phyloP scores from a whole-genome alignment of 2,888 invertebrate species.

The Agrochola litura region DNA sequence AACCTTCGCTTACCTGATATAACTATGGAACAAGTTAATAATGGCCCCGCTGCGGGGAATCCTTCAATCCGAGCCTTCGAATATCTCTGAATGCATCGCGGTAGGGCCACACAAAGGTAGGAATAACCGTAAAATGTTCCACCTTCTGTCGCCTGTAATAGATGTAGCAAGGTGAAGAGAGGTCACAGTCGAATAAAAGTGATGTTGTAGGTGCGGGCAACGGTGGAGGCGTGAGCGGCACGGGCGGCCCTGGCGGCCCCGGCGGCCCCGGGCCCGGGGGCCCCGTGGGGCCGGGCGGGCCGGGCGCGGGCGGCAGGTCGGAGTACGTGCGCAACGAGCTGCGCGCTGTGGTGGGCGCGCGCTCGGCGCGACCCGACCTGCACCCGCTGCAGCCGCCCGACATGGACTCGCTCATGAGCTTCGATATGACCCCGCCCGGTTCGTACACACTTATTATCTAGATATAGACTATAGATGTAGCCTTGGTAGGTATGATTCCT shows the following conservation, averaged over 20 bases:
- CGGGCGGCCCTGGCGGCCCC: slow-evolving; percentile 55
- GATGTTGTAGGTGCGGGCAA: slow-evolving; percentile 72
- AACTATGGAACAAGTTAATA: slow-evolving; percentile 65
- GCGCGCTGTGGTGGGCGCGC: slow-evolving; percentile 96
- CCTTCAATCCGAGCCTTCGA: slow-evolving; percentile 9
- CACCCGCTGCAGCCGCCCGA: slow-evolving; percentile 91
- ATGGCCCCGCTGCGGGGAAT: slow-evolving; percentile 28
- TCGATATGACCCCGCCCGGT: slow-evolving; percentile 93
- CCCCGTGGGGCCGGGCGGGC: slow-evolving; percentile 46
- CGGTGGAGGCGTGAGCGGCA: slow-evolving; percentile 70
- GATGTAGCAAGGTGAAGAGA: slow-evolving; percentile 16
- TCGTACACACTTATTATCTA: slow-evolving; percentile 59
- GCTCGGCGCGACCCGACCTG: slow-evolving; percentile 91
- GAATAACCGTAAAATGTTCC: slow-evolving; percentile 18
- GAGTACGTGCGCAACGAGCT: slow-evolving; percentile 98
- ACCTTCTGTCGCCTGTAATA: slow-evolving; percentile 13
- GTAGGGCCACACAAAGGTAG: slow-evolving; percentile 51
- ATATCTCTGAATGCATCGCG: slow-evolving; percentile 20
- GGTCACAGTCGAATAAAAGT: slow-evolving; percentile 22
- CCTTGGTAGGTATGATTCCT: slow-evolving; percentile 33
- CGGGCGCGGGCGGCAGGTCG: slow-evolving; percentile 90
- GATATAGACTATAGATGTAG: background rate
- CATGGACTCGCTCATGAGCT: slow-evolving; percentile 93
- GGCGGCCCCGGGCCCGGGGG: slow-evolving; percentile 60
- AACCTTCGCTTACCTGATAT: slow-evolving; percentile 67